Percentiles rank a stretch among this genome's conserved stretches.
These are phyloP conservation scores for Conomelus anceps DNA, from an alignment of 2,888 invertebrate species.

Conservation along the genomic window DNA sequence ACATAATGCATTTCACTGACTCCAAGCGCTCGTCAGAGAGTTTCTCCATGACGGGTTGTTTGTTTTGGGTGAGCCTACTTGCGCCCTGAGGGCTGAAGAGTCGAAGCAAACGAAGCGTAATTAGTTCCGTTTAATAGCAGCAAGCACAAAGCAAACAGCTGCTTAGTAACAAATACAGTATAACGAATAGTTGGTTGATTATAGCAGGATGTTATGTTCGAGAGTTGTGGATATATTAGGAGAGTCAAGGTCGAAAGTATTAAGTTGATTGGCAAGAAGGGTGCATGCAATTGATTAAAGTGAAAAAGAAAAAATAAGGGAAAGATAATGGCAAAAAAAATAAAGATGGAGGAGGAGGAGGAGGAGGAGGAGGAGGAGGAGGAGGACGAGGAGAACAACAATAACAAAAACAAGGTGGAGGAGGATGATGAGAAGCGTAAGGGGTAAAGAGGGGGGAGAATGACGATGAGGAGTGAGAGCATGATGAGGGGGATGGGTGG, in stretches of 20 bases:
- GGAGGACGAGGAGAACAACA: slow-evolving; percentile 4
- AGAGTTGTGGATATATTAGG: too few relatives aligned
- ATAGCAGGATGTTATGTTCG: not conserved
- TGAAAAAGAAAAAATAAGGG: not conserved
- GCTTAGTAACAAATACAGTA: too few relatives aligned
- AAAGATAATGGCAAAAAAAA: not conserved
- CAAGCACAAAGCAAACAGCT: not conserved
- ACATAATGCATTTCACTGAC: not conserved
- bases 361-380: slow-evolving; percentile 2
- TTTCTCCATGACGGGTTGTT: not conserved
- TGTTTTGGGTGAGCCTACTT: too few relatives aligned
- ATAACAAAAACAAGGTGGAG: slow-evolving; percentile 17
- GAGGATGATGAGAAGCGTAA: slow-evolving; percentile 27
- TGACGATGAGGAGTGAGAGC: slow-evolving; percentile 15
- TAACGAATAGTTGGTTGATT: not conserved
- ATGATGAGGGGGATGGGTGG: slow-evolving; percentile 27
- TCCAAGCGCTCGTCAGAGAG: not conserved
- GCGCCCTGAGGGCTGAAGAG: not conserved
- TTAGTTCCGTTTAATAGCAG: not conserved
- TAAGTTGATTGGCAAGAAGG: too few relatives aligned
- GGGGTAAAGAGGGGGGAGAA: slow-evolving; percentile 19
- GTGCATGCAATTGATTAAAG: not conserved
- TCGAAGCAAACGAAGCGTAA: not conserved
- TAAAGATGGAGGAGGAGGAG: not conserved
- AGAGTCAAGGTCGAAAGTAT: not conserved